Evolutionary conservation across 1,140 invertebrate species (phyloP), one percentile per base, ranked within the genome.

Genomic region (Oedothorax gibbosus): DNA sequence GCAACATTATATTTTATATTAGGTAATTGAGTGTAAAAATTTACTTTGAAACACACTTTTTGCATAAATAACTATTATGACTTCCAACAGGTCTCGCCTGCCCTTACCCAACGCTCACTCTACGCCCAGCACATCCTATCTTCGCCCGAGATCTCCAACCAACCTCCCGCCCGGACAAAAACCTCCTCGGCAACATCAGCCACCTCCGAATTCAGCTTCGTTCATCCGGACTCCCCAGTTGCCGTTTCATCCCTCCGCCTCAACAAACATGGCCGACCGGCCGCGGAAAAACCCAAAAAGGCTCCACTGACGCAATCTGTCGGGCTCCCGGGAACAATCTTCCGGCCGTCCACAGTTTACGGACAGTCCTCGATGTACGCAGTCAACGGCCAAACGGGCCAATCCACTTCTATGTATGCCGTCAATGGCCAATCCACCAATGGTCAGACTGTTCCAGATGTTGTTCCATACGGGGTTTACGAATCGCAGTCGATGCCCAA

Each of bases 91-190:
- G 85, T 86, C 14, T 87, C 86, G 9, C 87, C 87, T 9, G 81
- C 85, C n/a, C 57, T 87, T 6, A 83, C 86, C 8, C 87, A 87
- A 57, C 53, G 87, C 21, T 87, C 87, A 10, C 73, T 87, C 7
- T 87, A 87, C 57, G 87, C 87, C 10, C 86, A 87, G 50, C 86
- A 87, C 21, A 86, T 87, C 50, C 49, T 87, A 5, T 87, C 87
- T 50, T 82, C 79, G 49, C 84, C 86, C 8, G 81, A 86, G 18
- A 80, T 85, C 21, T 69, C 82, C 20, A 83, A 86, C 7, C 76
- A 50, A n/a, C 73, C 35, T 9, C 15, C 62, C 15, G 60, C 64
- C 57, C 75, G 79, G 56, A 73, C 71, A 64, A 72, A 65, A 20
- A 76, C 76, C 66, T 79, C 79, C 21, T 54, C 76, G n/a, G 81